A percentile compares a stretch with the other conserved stretches of the same genome.
Conservation (phyloP, 2,113 vertebrate species). For the Vulpes lagopus region DNA sequence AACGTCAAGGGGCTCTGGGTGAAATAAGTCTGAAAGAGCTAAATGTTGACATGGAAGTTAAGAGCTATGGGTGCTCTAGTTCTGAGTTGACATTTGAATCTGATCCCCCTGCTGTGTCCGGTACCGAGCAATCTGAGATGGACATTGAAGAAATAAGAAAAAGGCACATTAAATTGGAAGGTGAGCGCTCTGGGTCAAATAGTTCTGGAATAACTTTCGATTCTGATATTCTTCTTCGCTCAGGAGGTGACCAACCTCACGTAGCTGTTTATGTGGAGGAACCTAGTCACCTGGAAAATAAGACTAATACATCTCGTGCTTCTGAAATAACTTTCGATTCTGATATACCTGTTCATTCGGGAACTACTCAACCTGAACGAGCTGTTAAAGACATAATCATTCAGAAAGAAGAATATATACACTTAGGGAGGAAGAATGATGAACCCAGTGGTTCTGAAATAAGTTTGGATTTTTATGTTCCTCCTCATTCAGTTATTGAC, state of each 20-base stretch:
- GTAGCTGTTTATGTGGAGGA: conserved; percentile 86
- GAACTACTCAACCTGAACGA: conserved; percentile 79
- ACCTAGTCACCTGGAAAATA: conserved; percentile 89
- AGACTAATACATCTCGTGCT: conserved; percentile 87
- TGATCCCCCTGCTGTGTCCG: conserved; percentile 79
- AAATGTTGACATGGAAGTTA: conserved; percentile 90
- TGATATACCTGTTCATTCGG: conserved; percentile 81
- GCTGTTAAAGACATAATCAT: conserved; percentile 86
- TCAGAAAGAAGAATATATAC: conserved; percentile 89
- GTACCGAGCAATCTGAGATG: conserved; percentile 80
- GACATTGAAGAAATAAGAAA: conserved; percentile 89
- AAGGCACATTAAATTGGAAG: conserved; percentile 87
- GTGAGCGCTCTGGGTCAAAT: conserved; percentile 88
- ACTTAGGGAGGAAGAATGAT: conserved; percentile 90
- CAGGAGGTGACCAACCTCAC: conserved; percentile 82
- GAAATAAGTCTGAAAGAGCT: conserved; percentile 90
- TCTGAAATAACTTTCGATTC: conserved; percentile 87
- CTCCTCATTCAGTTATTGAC: conserved; percentile 82
- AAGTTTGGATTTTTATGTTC: conserved; percentile 80
- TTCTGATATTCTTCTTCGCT: conserved; percentile 79
- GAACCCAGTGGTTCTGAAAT: conserved; percentile 88
- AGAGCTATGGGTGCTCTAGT: conserved; percentile 73
- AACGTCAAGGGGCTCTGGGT: conserved; percentile 79
- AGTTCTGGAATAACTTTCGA: conserved; percentile 87
- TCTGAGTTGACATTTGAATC: conserved; percentile 87